phyloP scores from a whole-genome alignment of 2,888 invertebrate species.

The Thecocarcelia acutangulata region DNA sequence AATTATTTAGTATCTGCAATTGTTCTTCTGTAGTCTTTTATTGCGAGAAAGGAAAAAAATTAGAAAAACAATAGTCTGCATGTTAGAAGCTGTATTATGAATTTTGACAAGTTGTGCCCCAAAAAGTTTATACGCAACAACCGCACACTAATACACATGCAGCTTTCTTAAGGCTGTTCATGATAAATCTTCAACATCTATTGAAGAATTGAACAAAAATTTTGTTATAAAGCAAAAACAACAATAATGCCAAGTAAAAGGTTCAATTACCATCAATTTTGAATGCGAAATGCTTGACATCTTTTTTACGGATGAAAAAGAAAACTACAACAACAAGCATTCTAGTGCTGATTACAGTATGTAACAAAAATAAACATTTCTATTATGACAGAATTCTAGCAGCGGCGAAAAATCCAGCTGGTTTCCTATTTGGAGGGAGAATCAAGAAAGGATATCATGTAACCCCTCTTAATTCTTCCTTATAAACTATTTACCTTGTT shows the following conservation, averaged over 20 bases:
- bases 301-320: slow-evolving; percentile 39
- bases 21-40: neutral
- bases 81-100: slow-evolving; percentile 2
- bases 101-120: slow-evolving; percentile 46
- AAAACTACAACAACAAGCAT: slow-evolving; percentile 12
- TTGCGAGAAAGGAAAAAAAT: neutral
- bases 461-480: too few relatives aligned
- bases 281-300: slow-evolving; percentile 61
- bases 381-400: neutral
- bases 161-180: neutral
- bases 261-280: slow-evolving; percentile 68
- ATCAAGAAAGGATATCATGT: neutral
- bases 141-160: neutral
- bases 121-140: neutral
- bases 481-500: too few relatives aligned
- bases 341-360: slow-evolving; percentile 15
- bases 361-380: neutral
- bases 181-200: slow-evolving; percentile 46
- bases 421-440: neutral
- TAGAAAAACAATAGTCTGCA: neutral
- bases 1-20: neutral
- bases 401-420: too few relatives aligned
- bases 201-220: slow-evolving; percentile 39
- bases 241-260: slow-evolving; percentile 16
- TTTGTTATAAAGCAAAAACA: slow-evolving; percentile 6